These are phyloP conservation scores for Chelon labrosus DNA, from an alignment of 2,797 vertebrate species.

Conservation along the genomic window DNA sequence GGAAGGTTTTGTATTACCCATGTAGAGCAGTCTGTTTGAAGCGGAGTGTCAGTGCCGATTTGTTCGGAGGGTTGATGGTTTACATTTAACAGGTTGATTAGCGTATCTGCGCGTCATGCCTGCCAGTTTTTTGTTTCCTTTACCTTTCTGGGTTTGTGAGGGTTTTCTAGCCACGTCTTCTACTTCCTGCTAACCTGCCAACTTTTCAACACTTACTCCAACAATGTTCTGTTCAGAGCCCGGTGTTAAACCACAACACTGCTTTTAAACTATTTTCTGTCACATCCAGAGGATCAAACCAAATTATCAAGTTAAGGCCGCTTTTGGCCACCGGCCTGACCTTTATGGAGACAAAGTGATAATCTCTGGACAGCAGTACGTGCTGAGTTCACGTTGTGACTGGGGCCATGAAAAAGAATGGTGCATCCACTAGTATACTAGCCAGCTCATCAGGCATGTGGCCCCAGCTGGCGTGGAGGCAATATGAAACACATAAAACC, in stretches of 20 bases:
- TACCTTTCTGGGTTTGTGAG: slow-evolving; percentile 22
- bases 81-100: slow-evolving; percentile 53
- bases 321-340: slow-evolving; percentile 37
- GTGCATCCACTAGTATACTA: slow-evolving; percentile 49
- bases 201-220: slow-evolving; percentile 58
- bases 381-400: slow-evolving; percentile 44
- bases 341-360: slow-evolving; percentile 56
- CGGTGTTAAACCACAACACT: slow-evolving; percentile 33
- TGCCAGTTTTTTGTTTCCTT: slow-evolving; percentile 32
- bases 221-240: slow-evolving; percentile 49
- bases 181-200: slow-evolving; percentile 60
- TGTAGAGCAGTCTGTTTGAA: slow-evolving; percentile 30
- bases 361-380: slow-evolving; percentile 44
- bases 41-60: slow-evolving; percentile 55
- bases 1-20: slow-evolving; percentile 53
- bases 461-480: slow-evolving; percentile 76
- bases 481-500: slow-evolving; percentile 82
- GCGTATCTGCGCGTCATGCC: slow-evolving; percentile 39
- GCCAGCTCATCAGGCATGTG: slow-evolving; percentile 70
- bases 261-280: slow-evolving; percentile 54
- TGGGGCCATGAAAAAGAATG: slow-evolving; percentile 49
- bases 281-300: slow-evolving; percentile 11
- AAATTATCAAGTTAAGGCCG: slow-evolving; percentile 15
- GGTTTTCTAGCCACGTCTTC: slow-evolving; percentile 21
- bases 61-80: slow-evolving; percentile 48